These are phyloP conservation scores for Cydia fagiglandana DNA, from an alignment of 1,140 invertebrate genomes.

Conservation along the genomic window DNA sequence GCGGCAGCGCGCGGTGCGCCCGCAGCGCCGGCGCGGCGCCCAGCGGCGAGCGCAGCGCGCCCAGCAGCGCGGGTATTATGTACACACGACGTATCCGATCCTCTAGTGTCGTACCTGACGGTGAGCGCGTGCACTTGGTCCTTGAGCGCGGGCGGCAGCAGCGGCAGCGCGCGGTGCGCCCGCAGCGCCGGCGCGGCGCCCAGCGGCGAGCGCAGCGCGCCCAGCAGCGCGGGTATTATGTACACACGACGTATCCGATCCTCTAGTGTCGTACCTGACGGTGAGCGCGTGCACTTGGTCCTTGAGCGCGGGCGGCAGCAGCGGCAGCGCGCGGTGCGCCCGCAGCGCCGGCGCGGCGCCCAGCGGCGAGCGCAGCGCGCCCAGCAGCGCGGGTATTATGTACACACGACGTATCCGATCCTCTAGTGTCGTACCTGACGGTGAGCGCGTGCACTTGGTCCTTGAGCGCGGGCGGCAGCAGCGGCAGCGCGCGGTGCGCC, in stretches of 20 bases:
- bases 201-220: conserved; percentile 84
- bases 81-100: no score
- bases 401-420: no score
- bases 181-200: conserved; percentile 83
- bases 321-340: conserved; percentile 81
- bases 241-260: no score
- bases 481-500: conserved; percentile 81
- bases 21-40: conserved; percentile 83
- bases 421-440: conserved; percentile 50
- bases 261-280: conserved; percentile 50
- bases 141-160: conserved; percentile 75
- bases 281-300: conserved; percentile 71
- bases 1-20: conserved; percentile 81
- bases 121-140: conserved; percentile 71
- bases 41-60: conserved; percentile 84
- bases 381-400: conserved; percentile 80
- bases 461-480: conserved; percentile 75
- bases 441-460: conserved; percentile 71
- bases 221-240: conserved; percentile 80
- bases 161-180: conserved; percentile 81
- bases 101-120: conserved; percentile 50
- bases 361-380: conserved; percentile 84
- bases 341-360: conserved; percentile 83
- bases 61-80: conserved; percentile 80
- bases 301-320: conserved; percentile 75